phyloP scores from a whole-genome alignment of 2,113 vertebrate species.

The Henicopernis longicauda region DNA sequence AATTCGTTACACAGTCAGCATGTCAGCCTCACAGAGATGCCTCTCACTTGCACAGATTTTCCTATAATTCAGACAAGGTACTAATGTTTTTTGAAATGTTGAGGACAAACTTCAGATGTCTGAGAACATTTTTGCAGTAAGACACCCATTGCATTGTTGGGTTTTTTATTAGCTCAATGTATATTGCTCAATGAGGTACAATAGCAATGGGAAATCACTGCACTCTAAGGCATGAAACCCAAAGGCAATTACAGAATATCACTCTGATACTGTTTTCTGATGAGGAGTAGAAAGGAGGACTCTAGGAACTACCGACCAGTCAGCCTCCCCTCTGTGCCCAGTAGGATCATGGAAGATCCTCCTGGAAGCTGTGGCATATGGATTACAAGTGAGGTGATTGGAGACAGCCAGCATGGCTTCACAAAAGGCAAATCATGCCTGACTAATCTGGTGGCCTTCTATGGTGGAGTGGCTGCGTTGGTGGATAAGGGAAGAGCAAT shows the following conservation, averaged over 20 bases:
- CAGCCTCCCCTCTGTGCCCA: neutral
- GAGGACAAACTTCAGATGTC: neutral
- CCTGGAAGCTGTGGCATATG: neutral
- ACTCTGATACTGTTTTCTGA: neutral
- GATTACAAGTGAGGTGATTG: neutral
- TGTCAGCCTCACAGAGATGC: neutral
- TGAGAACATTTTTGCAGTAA: neutral
- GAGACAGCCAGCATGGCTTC: neutral
- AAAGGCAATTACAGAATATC: neutral
- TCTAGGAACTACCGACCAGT: neutral
- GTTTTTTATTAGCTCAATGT: neutral
- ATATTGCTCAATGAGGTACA: neutral
- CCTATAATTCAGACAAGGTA: neutral
- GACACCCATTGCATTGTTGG: neutral
- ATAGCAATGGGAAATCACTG: neutral
- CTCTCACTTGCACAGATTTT: neutral
- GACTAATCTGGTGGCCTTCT: neutral
- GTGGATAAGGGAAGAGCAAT: neutral
- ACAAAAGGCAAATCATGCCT: neutral
- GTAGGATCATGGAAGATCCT: neutral
- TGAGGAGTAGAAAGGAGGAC: neutral
- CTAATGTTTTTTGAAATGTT: neutral
- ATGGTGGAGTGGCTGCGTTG: neutral
- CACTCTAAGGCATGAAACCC: neutral
- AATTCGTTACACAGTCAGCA: neutral